Evolutionary conservation across 1,140 invertebrate species (phyloP).

Genomic region (Cherax quadricarinatus): DNA sequence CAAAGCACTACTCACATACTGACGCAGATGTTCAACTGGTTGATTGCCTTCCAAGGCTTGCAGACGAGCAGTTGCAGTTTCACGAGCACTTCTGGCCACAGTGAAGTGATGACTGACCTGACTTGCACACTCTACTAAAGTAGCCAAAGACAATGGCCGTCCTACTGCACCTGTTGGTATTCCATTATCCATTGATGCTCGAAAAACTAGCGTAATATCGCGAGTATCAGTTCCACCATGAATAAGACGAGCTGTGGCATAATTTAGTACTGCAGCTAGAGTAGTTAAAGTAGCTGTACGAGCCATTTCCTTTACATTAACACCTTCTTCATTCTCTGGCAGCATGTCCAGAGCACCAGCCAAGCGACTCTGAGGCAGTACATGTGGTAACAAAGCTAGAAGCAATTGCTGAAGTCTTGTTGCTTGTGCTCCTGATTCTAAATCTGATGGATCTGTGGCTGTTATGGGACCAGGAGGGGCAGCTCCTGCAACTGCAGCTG

Average conservation of each 20-base stretch:
- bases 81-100: slow-evolving; percentile 43
- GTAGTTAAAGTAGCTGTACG: slow-evolving; percentile 59
- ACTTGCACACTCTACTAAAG: slow-evolving; percentile 56
- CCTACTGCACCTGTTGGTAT: slow-evolving; percentile 42
- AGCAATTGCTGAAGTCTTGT: slow-evolving; percentile 54
- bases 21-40: slow-evolving; percentile 57
- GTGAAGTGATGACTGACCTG: slow-evolving; percentile 56
- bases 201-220: slow-evolving; percentile 54
- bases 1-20: slow-evolving; percentile 60
- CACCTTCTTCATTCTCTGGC: slow-evolving; percentile 62
- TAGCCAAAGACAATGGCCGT: slow-evolving; percentile 46
- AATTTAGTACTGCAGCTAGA: slow-evolving; percentile 56
- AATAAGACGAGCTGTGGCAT: slow-evolving; percentile 57
- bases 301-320: slow-evolving; percentile 57
- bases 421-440: slow-evolving; percentile 57
- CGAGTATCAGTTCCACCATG: slow-evolving; percentile 46
- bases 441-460: slow-evolving; percentile 49
- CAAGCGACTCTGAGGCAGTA: slow-evolving; percentile 52
- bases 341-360: slow-evolving; percentile 47
- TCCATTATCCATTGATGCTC: slow-evolving; percentile 60
- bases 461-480: slow-evolving; percentile 80
- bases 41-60: slow-evolving; percentile 59
- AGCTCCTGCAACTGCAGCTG: slow-evolving; percentile 87
- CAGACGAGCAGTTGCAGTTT: slow-evolving; percentile 48
- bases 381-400: slow-evolving; percentile 48